These are phyloP conservation scores for Drosophila borborema DNA, from an alignment of 2,888 invertebrate genomes.

Conservation along the genomic window DNA sequence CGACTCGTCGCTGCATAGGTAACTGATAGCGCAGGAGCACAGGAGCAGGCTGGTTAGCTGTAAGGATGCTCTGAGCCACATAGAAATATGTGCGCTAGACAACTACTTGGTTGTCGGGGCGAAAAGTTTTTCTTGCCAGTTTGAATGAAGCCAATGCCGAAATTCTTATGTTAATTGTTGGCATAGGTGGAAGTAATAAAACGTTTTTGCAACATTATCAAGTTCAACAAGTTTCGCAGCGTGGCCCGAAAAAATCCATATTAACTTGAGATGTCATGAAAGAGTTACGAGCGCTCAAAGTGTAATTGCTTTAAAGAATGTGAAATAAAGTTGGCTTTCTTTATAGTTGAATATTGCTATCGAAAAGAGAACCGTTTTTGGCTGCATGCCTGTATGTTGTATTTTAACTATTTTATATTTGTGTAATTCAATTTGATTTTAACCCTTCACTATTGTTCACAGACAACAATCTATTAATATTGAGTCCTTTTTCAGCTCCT, in stretches of 20 bases:
- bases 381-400: no score
- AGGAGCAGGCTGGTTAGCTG: not conserved
- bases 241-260: not conserved
- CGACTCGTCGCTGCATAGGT: constrained; percentile 42
- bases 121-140: constrained; percentile 47
- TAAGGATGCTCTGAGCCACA: constrained; percentile 37
- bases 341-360: not conserved
- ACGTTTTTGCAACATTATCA: constrained; percentile 73
- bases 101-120: constrained; percentile 63
- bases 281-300: not conserved
- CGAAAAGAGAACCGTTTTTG: no score
- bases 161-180: constrained; percentile 77
- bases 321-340: not conserved
- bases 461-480: no score
- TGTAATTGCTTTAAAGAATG: not conserved
- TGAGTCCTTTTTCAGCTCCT: no score
- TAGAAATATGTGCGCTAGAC: constrained; percentile 38
- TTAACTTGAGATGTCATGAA: not conserved
- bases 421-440: no score
- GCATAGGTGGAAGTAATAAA: constrained; percentile 79
- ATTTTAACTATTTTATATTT: no score
- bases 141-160: constrained; percentile 37
- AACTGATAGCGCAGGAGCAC: constrained; percentile 44
- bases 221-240: constrained; percentile 51
- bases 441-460: no score